Evolutionary conservation across 2,888 invertebrate species (phyloP).

Genomic region (Thereva nobilitata): DNA sequence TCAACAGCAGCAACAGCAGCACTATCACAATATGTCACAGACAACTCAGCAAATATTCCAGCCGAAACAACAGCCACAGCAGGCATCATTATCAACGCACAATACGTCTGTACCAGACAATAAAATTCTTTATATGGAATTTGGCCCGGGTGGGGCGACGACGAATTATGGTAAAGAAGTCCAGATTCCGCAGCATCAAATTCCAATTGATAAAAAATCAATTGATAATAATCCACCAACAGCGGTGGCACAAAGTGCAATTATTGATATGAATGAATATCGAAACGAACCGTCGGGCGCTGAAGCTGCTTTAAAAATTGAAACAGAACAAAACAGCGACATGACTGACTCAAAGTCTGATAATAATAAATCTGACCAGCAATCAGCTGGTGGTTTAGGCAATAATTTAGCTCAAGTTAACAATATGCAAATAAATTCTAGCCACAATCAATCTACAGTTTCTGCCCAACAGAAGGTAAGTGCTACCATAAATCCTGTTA

Average conservation of each 20-base stretch:
- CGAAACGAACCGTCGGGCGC: neutral
- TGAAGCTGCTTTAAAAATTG: neutral
- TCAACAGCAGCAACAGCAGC: slow-evolving; percentile 52
- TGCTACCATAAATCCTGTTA: neutral
- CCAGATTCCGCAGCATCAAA: slow-evolving; percentile 14
- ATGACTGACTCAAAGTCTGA: slow-evolving; percentile 36
- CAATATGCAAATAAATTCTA: slow-evolving; percentile 1
- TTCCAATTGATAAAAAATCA: slow-evolving; percentile 15
- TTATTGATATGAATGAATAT: slow-evolving; percentile 36
- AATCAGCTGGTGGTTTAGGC: slow-evolving; percentile 8
- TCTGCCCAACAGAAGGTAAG: neutral
- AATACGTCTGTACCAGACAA: slow-evolving; percentile 36
- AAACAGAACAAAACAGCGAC: slow-evolving; percentile 12
- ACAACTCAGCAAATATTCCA: slow-evolving; percentile 46
- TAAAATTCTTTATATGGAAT: slow-evolving; percentile 44
- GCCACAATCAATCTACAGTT: neutral
- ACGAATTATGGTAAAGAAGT: slow-evolving; percentile 14
- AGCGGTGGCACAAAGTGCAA: slow-evolving; percentile 40
- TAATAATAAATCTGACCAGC: slow-evolving; percentile 20
- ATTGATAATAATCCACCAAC: slow-evolving; percentile 7
- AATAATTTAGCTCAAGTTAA: slow-evolving; percentile 30
- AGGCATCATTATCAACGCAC: slow-evolving; percentile 21
- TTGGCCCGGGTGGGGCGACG: slow-evolving; percentile 42
- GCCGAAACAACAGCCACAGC: slow-evolving; percentile 32
- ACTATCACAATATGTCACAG: slow-evolving; percentile 49